Conservation (phyloP, 1,140 invertebrate genomes). For the Drosophila fuyamai region DNA sequence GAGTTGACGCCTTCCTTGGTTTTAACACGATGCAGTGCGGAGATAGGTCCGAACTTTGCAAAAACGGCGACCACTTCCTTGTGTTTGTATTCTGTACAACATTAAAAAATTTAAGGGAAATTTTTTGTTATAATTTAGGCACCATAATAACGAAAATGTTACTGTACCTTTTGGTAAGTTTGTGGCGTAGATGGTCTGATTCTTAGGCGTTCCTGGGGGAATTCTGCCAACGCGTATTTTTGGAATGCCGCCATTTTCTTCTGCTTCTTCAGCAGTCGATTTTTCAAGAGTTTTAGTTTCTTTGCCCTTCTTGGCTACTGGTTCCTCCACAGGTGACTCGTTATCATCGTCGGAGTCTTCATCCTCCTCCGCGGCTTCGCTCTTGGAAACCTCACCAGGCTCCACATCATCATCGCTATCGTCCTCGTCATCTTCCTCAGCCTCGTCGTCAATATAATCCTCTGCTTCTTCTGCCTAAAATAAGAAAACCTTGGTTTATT, state of each 20-base stretch:
- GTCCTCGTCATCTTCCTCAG: conserved; percentile 43
- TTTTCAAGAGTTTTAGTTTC: not conserved
- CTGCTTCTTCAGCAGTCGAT: conserved; percentile 1
- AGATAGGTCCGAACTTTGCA: conserved; percentile 60
- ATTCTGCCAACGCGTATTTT: conserved; percentile 45
- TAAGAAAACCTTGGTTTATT: conserved; percentile 3
- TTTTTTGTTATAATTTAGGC: not conserved
- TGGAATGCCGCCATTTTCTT: conserved; percentile 52
- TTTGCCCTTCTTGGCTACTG: conserved; percentile 38
- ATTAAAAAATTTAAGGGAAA: not conserved
- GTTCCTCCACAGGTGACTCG: conserved; percentile 44
- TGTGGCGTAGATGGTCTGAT: conserved; percentile 27
- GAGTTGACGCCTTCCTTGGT: conserved; percentile 22
- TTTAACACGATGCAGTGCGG: conserved; percentile 28
- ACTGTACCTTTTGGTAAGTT: conserved; percentile 59
- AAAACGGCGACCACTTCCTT: conserved; percentile 57
- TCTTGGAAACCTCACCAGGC: conserved; percentile 43
- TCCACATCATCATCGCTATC: conserved; percentile 40
- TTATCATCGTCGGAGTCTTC: conserved; percentile 39
- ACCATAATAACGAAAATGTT: not conserved
- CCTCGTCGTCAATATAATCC: conserved; percentile 39
- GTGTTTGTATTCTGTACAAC: conserved; percentile 43
- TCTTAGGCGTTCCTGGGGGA: conserved; percentile 37
- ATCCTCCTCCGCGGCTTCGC: not conserved
- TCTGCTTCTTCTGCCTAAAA: conserved; percentile 39